Conservation (phyloP, 92 coral and sea anemone species). For the Blastomussa wellsi region DNA sequence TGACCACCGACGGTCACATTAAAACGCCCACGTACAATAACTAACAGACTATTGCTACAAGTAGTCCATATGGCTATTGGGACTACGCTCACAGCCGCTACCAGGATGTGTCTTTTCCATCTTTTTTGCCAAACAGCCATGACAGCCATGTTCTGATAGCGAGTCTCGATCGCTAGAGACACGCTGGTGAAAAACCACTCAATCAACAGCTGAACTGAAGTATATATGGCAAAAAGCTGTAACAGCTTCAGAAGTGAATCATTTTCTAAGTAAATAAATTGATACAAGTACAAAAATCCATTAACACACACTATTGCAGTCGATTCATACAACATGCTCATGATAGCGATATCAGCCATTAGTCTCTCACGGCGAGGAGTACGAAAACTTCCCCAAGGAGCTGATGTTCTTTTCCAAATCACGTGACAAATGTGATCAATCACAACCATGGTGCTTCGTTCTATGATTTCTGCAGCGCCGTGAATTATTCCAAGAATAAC, state of each 20-base stretch:
- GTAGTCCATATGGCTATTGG: not conserved
- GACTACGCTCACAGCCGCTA: not conserved
- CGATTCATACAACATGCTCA: constrained; percentile 40
- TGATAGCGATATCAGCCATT: constrained; percentile 37
- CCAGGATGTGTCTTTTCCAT: too few species aligned
- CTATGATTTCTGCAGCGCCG: constrained; percentile 32
- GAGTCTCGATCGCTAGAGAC: constrained; percentile 30
- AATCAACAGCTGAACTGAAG: constrained; percentile 11
- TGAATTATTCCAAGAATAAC: constrained; percentile 30
- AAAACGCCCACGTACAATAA: not conserved
- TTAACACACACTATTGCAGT: constrained; percentile 29
- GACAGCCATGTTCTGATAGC: constrained; percentile 37
- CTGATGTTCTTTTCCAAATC: constrained; percentile 13
- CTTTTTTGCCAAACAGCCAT: constrained; percentile 48
- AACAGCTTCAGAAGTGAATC: not conserved
- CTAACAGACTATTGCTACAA: not conserved
- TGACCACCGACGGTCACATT: not conserved
- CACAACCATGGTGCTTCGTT: constrained; percentile 31
- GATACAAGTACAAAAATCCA: constrained; percentile 7
- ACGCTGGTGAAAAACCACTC: constrained; percentile 47
- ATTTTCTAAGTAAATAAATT: too few species aligned
- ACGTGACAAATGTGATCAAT: constrained; percentile 21
- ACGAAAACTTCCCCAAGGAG: constrained; percentile 48
- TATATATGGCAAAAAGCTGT: not conserved
- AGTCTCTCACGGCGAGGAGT: constrained; percentile 46